phyloP scores from a whole-genome alignment of 2,113 vertebrate genomes.

The Misgurnus anguillicaudatus region DNA sequence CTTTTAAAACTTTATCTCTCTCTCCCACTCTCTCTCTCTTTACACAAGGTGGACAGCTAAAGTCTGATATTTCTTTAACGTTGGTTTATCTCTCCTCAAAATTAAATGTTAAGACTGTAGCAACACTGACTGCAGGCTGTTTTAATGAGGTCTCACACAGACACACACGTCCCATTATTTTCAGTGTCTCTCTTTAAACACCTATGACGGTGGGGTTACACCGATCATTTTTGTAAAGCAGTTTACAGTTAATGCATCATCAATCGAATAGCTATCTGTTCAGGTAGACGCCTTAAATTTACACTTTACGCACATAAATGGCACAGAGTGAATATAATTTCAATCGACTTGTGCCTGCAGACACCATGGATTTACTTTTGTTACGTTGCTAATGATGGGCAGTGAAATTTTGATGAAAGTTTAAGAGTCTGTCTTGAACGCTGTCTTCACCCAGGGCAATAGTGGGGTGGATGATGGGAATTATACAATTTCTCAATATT shows the following conservation, averaged over 20 bases:
- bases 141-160: not conserved
- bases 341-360: too few relatives aligned
- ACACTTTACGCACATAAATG: too few relatives aligned
- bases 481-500: too few relatives aligned
- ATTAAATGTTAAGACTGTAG: constrained; percentile 6
- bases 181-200: not conserved
- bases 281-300: too few relatives aligned
- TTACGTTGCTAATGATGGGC: not conserved
- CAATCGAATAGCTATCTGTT: too few relatives aligned
- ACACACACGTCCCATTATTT: not conserved
- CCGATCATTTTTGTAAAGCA: not conserved
- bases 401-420: too few relatives aligned
- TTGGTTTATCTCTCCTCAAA: constrained; percentile 3
- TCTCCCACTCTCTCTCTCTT: not conserved
- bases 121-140: not conserved
- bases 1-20: not conserved
- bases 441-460: too few relatives aligned
- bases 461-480: too few relatives aligned
- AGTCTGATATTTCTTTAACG: not conserved
- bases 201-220: not conserved
- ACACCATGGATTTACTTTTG: not conserved
- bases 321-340: too few relatives aligned
- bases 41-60: not conserved
- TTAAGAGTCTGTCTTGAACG: too few relatives aligned
- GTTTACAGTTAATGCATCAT: not conserved